A percentile compares a stretch with the other conserved stretches of the same genome.
These are phyloP conservation scores for Magallana nippona DNA, from an alignment of 2,888 invertebrate species.

Conservation along the genomic window DNA sequence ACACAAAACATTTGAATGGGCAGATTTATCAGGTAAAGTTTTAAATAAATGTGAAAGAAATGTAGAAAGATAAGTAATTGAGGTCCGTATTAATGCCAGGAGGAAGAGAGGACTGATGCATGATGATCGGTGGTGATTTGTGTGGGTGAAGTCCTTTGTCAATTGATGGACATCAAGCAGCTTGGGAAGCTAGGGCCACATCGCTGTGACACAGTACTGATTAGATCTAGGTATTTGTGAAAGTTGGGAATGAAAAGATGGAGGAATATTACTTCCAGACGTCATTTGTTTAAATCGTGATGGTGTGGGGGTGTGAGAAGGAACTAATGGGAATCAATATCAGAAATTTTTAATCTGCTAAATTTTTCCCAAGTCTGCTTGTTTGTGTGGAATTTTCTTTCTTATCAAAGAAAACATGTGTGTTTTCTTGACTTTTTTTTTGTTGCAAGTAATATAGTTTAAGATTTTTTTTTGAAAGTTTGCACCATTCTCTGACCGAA, in stretches of 20 bases:
- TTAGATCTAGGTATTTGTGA: conserved; percentile 28
- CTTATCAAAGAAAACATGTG: neutral
- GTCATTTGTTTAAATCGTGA: neutral
- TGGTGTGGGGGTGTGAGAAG: conserved; percentile 25
- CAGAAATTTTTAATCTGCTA: neutral
- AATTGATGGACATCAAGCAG: neutral
- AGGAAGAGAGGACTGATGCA: neutral
- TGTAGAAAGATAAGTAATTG: neutral
- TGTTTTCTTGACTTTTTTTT: neutral
- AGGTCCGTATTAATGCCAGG: neutral
- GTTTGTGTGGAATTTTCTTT: neutral
- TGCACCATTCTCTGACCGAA: no score
- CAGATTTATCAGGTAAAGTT: no score
- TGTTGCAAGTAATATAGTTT: no score
- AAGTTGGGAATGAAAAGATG: conserved; percentile 8
- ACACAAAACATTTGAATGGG: no score
- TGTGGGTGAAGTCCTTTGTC: conserved; percentile 3
- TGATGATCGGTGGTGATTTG: neutral
- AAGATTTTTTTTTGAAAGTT: no score
- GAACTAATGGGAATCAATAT: neutral
- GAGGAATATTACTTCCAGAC: neutral
- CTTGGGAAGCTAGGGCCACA: neutral
- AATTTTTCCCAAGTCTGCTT: neutral
- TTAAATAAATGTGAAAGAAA: neutral
- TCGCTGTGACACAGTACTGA: neutral